Percentiles rank a stretch among this genome's conserved stretches.
Conservation (phyloP, 2,797 vertebrate genomes). For the Chloroceryle amazona region DNA sequence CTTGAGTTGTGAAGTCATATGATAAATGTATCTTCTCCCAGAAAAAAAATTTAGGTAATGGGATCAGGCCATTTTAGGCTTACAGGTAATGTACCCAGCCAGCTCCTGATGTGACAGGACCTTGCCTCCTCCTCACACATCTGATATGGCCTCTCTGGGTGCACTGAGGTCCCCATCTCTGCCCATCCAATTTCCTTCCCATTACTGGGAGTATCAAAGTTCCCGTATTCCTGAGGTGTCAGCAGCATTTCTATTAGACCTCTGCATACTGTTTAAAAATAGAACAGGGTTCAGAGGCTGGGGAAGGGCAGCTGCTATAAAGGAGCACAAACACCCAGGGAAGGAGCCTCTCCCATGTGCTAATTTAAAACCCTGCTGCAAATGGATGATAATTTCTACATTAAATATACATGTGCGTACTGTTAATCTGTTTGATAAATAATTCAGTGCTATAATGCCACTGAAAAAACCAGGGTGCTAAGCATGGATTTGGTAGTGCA, state of each 20-base stretch:
- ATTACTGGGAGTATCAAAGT: neutral
- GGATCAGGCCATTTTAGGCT: neutral
- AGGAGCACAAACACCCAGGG: neutral
- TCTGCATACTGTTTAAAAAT: neutral
- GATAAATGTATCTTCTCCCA: neutral
- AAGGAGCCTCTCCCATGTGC: neutral
- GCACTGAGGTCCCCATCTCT: too few species aligned
- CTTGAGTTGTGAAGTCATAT: neutral
- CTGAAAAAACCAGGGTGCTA: neutral
- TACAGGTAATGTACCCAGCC: neutral
- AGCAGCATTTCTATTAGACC: neutral
- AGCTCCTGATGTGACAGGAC: neutral
- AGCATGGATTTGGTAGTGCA: neutral
- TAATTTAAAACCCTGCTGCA: conserved; percentile 47
- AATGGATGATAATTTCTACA: conserved; percentile 44
- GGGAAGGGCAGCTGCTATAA: neutral
- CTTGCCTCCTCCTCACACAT: neutral
- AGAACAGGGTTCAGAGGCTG: neutral
- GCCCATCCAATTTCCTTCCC: neutral
- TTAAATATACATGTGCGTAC: conserved; percentile 68
- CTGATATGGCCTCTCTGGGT: neutral
- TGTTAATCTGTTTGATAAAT: conserved; percentile 65
- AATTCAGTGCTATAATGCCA: conserved; percentile 62
- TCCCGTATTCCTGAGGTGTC: rapidly evolving
- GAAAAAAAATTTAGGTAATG: neutral